Base-by-base conservation (phyloP, 2,888 invertebrate genomes). In the Rotaria socialis region DNA sequence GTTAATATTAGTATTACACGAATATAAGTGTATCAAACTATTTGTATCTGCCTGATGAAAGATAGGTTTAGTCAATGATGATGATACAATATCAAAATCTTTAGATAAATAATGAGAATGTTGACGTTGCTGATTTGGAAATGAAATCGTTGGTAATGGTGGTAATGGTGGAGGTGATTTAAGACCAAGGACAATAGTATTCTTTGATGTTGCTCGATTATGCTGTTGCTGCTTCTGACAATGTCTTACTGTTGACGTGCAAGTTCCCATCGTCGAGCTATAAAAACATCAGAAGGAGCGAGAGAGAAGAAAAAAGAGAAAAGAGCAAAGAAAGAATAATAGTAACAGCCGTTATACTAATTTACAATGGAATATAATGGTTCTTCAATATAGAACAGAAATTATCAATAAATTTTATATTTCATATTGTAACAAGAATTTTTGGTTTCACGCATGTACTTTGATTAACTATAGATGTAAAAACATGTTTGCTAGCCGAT, bases 261-360 rank as follows among this genome's bases (percentile, higher is more conserved):
- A 67, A 67, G 67, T 67, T 67, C 67, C 67, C 67, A 67, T 67
- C 67, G 67, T 67, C 35, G 35, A 67, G 6, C 67, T 67, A 67
- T 35, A 67, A 67, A 35, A 67, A 16, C 35, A 19, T 67, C 16
- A 35, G 0, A 67, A 35, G 35, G 67, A 67, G 67, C 35, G 35
- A 35, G 16, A 67, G 67, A 35, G 19, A 35, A 67, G 24, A 67
- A 35, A 2, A 35, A 41, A 41, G 7, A 35, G 35, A 19, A 41
- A 67, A 67, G 35, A 67, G 35, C 67, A 16, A 67, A 35, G 27
- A 67, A 67, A 67, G 35, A 67, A 67, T 19, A 67, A 19, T 2
- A 35, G 67, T 19, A 67, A 67, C 67, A 67, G 67, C 67, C 27
- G 67, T 35, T 67, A 67, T 19, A 67, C 67, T 67, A 67, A 67